Evolutionary conservation across 2,797 vertebrate species (phyloP).

Genomic region (Adrianichthys oophorus): DNA sequence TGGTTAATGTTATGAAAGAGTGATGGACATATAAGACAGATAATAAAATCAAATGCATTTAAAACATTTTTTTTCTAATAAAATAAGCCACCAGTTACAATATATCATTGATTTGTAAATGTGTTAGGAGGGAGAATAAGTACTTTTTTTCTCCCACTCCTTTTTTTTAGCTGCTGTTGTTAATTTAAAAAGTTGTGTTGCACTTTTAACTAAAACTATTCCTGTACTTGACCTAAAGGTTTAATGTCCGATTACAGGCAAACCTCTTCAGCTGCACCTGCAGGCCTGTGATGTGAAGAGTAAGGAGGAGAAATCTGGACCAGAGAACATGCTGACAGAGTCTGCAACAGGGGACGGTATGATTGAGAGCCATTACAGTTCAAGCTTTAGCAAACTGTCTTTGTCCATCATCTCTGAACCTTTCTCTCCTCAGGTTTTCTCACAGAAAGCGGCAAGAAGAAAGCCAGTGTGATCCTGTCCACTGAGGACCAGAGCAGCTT

Average conservation of each 20-base stretch:
- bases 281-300: conserved; percentile 97
- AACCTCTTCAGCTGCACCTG: conserved; percentile 85
- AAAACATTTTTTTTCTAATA: too few relatives aligned
- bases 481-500: conserved; percentile 90
- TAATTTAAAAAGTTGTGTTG: not conserved
- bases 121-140: too few relatives aligned
- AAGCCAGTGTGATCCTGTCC: conserved; percentile 92
- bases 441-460: conserved; percentile 91
- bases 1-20: too few relatives aligned
- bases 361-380: not conserved
- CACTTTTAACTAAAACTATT: not conserved
- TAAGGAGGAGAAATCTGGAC: conserved; percentile 96
- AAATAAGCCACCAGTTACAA: too few relatives aligned
- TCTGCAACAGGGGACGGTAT: conserved; percentile 91
- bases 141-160: too few relatives aligned
- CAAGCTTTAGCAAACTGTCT: not conserved
- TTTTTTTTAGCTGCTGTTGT: too few relatives aligned
- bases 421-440: conserved; percentile 85
- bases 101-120: too few relatives aligned
- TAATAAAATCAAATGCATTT: too few relatives aligned
- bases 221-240: too few relatives aligned
- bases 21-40: too few relatives aligned
- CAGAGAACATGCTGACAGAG: conserved; percentile 92
- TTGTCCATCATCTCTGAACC: not conserved
- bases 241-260: conserved; percentile 78